phyloP scores from a whole-genome alignment of 2,113 vertebrate species.

The Pangasianodon hypophthalmus region DNA sequence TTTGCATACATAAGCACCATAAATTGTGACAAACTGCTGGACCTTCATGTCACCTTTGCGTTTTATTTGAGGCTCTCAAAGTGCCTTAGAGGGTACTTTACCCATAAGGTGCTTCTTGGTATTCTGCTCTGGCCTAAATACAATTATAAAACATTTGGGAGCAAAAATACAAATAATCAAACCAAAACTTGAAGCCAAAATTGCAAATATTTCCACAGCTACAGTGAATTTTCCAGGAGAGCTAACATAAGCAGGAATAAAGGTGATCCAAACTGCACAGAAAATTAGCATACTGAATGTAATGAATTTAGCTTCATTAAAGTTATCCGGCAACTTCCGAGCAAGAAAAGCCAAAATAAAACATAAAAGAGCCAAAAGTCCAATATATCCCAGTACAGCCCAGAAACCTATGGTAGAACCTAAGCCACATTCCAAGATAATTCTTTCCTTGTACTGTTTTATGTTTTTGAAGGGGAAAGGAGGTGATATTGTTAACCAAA shows the following conservation, averaged over 20 bases:
- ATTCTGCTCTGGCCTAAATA: conserved; percentile 71
- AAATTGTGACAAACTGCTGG: neutral
- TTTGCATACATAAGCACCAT: neutral
- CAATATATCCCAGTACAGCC: conserved; percentile 69
- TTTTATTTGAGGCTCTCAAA: conserved; percentile 9
- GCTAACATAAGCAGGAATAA: conserved; percentile 76
- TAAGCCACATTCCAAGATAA: conserved; percentile 67
- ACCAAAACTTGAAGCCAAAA: conserved; percentile 73
- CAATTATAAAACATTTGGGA: conserved; percentile 73
- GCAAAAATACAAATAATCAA: conserved; percentile 72
- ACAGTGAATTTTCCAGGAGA: conserved; percentile 77
- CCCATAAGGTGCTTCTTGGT: conserved; percentile 70
- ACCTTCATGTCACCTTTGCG: neutral
- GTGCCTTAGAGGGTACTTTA: conserved; percentile 51
- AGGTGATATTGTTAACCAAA: conserved; percentile 64
- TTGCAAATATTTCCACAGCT: conserved; percentile 78
- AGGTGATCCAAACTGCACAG: conserved; percentile 75
- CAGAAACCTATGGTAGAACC: conserved; percentile 68
- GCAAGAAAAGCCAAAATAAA: conserved; percentile 63
- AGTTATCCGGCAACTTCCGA: conserved; percentile 73
- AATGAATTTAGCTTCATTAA: conserved; percentile 77
- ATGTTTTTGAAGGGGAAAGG: conserved; percentile 64
- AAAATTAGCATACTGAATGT: conserved; percentile 79
- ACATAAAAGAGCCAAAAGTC: conserved; percentile 64
- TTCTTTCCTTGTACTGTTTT: conserved; percentile 59